A percentile compares a stretch with the other conserved stretches of the same genome.
phyloP scores from a whole-genome alignment of 2,797 vertebrate genomes.

The Menidia menidia region DNA sequence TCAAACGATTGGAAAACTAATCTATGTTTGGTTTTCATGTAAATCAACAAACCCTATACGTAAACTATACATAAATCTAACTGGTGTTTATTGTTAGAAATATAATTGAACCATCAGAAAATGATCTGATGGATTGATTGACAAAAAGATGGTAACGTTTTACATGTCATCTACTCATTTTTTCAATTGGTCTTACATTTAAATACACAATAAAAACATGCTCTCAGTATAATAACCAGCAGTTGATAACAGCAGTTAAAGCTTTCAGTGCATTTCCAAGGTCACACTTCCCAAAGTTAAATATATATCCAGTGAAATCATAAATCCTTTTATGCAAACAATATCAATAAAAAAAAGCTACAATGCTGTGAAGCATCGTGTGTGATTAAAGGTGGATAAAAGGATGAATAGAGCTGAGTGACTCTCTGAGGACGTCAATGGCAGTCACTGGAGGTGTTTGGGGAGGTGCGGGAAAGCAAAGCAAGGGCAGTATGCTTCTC shows the following conservation, averaged over 20 bases:
- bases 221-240: background rate
- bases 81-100: too few species aligned
- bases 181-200: background rate
- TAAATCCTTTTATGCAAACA: slow-evolving; percentile 53
- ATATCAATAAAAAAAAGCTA: slow-evolving; percentile 8
- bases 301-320: slow-evolving; percentile 51
- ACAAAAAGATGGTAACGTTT: background rate
- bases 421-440: slow-evolving; percentile 54
- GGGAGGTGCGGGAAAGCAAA: slow-evolving; percentile 39
- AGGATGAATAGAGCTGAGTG: slow-evolving; percentile 36
- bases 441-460: slow-evolving; percentile 22
- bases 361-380: slow-evolving; percentile 19
- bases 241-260: slow-evolving; percentile 11
- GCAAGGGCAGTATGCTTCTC: slow-evolving; percentile 37
- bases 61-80: too few species aligned
- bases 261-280: slow-evolving; percentile 45
- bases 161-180: background rate
- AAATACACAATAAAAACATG: background rate
- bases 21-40: too few species aligned
- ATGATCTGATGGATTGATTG: too few species aligned
- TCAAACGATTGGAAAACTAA: too few species aligned
- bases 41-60: too few species aligned
- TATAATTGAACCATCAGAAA: too few species aligned
- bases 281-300: slow-evolving; percentile 51
- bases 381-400: slow-evolving; percentile 56